Percentiles rank a stretch among this genome's conserved stretches.
These are phyloP conservation scores for Mycteria americana DNA, from an alignment of 2,797 vertebrate genomes.

Conservation along the genomic window DNA sequence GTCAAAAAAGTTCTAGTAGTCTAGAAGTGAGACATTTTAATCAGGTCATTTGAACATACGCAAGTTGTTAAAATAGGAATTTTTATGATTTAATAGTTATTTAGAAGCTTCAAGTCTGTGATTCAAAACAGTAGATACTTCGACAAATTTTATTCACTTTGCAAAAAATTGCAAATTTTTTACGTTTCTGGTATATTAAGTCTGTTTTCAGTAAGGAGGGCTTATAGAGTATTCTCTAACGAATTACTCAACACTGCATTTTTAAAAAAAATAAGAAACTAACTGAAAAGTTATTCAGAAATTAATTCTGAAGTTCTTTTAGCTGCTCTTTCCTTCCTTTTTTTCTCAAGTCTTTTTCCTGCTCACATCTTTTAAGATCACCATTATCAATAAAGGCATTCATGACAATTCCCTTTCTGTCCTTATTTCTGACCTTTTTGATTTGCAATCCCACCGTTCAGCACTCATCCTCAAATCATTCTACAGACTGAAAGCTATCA, in stretches of 20 bases:
- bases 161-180: not conserved
- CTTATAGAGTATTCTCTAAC: not conserved
- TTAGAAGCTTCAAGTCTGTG: not conserved
- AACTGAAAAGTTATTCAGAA: not conserved
- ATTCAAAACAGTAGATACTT: not conserved
- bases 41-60: not conserved
- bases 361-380: not conserved
- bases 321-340: not conserved
- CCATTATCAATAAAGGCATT: not conserved
- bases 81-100: not conserved
- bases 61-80: not conserved
- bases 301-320: not conserved
- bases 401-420: not conserved
- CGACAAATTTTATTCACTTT: not conserved
- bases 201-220: not conserved
- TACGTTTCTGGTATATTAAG: not conserved
- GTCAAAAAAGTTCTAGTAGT: not conserved
- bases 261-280: not conserved
- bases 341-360: not conserved
- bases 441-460: not conserved
- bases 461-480: not conserved
- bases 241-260: not conserved
- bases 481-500: not conserved
- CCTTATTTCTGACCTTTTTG: not conserved
- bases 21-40: not conserved